Conservation (phyloP, 2,888 invertebrate genomes). For the Lypha dubia region DNA sequence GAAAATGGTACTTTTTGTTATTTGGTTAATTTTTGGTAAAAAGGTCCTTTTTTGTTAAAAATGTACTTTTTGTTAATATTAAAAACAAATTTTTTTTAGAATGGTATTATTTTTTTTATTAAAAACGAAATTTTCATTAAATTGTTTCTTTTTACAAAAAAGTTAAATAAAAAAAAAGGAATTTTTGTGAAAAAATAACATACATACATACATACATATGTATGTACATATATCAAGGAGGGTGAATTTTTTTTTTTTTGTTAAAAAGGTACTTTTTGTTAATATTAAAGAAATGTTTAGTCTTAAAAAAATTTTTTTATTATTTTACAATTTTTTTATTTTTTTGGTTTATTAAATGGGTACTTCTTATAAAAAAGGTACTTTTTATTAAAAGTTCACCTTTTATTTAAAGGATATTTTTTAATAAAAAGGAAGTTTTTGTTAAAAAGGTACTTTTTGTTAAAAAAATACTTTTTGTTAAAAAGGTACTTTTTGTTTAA, state of each 20-base stretch:
- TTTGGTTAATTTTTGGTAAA: neutral
- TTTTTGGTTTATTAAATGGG: too few relatives aligned
- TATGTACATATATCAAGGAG: too few relatives aligned
- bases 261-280: neutral
- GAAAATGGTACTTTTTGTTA: neutral
- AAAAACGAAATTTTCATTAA: neutral
- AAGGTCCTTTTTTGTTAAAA: neutral
- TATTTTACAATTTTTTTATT: too few relatives aligned
- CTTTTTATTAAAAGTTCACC: neutral
- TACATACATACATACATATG: too few relatives aligned
- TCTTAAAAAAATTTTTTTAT: neutral
- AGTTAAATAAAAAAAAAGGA: neutral
- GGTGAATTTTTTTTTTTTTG: too few relatives aligned
- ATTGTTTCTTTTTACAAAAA: neutral
- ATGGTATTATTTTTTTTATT: too few relatives aligned
- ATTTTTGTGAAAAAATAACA: neutral
- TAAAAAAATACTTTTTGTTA: neutral
- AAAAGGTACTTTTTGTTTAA: neutral
- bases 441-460: neutral
- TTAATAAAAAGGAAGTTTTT: neutral
- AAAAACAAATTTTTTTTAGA: too few relatives aligned
- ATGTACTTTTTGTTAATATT: neutral
- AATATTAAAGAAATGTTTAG: too few relatives aligned
- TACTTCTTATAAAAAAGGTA: neutral
- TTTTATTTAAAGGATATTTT: neutral